Evolutionary conservation across 2,888 invertebrate genomes (phyloP).

Genomic region (Oxytorus armatus): DNA sequence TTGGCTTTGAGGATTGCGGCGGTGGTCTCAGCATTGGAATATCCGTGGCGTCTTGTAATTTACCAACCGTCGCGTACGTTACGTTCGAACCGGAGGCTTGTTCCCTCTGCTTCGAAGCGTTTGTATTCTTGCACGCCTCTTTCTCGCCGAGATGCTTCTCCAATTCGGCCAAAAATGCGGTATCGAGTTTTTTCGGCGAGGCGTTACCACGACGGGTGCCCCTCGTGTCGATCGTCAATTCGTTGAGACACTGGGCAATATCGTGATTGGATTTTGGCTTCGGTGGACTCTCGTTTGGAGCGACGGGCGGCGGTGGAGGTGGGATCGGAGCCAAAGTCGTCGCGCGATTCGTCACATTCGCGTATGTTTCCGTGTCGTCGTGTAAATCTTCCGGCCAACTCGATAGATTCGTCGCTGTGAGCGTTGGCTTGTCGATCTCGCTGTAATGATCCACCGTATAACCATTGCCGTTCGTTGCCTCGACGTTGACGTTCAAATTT

Average conservation of each 20-base stretch:
- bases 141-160: slow-evolving; percentile 87
- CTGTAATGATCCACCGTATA: slow-evolving; percentile 78
- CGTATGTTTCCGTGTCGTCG: slow-evolving; percentile 73
- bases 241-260: slow-evolving; percentile 77
- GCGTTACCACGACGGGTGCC: slow-evolving; percentile 68
- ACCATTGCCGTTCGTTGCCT: slow-evolving; percentile 66
- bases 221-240: slow-evolving; percentile 74
- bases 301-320: slow-evolving; percentile 66
- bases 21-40: slow-evolving; percentile 85
- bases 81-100: slow-evolving; percentile 44
- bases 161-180: slow-evolving; percentile 88
- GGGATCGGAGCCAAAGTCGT: slow-evolving; percentile 8
- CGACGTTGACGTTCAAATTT: slow-evolving; percentile 75
- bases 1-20: slow-evolving; percentile 82
- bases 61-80: slow-evolving; percentile 69
- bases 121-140: slow-evolving; percentile 84
- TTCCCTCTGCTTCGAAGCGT: slow-evolving; percentile 78
- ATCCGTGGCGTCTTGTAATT: slow-evolving; percentile 72
- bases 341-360: slow-evolving; percentile 74
- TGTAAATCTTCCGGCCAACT: slow-evolving; percentile 81
- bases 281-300: slow-evolving; percentile 78
- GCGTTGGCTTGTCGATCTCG: slow-evolving; percentile 78
- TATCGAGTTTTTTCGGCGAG: slow-evolving; percentile 85
- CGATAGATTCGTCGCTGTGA: slow-evolving; percentile 68
- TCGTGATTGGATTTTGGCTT: slow-evolving; percentile 80